Evolutionary conservation across 2,797 vertebrate genomes (phyloP).

Genomic region (Morus bassanus): DNA sequence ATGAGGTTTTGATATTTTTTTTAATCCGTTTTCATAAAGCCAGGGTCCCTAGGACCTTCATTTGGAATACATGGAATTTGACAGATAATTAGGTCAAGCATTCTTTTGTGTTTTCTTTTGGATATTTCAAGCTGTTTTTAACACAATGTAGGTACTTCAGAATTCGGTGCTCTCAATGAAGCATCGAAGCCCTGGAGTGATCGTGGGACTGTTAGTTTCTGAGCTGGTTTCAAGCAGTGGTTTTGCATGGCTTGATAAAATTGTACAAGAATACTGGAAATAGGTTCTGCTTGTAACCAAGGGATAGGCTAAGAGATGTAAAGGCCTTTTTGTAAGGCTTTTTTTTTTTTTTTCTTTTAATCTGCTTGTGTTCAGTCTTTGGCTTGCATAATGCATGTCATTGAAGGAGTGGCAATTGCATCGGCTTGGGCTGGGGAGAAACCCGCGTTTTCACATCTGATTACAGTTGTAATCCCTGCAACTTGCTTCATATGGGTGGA

Average conservation of each 20-base stretch:
- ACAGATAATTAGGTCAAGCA: slow-evolving; percentile 35
- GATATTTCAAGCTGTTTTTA: slow-evolving; percentile 23
- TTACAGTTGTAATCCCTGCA: slow-evolving; percentile 66
- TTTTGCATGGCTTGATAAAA: neutral
- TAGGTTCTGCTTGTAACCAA: neutral
- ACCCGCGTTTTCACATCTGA: slow-evolving; percentile 63
- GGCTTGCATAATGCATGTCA: slow-evolving; percentile 27
- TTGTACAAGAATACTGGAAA: slow-evolving; percentile 7
- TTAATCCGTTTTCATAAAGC: neutral
- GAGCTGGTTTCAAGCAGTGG: neutral
- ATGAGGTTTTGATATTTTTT: neutral
- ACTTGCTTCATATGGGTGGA: slow-evolving; percentile 66
- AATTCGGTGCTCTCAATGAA: neutral
- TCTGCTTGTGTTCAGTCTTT: slow-evolving; percentile 19
- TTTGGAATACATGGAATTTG: slow-evolving; percentile 16
- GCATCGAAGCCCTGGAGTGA: neutral
- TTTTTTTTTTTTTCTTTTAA: neutral
- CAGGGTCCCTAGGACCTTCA: neutral
- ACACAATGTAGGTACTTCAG: neutral
- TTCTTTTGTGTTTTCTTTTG: slow-evolving; percentile 30
- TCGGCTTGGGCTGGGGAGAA: slow-evolving; percentile 57
- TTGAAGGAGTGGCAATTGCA: slow-evolving; percentile 65
- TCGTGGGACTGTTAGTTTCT: neutral
- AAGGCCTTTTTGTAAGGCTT: neutral
- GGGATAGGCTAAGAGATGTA: neutral